These are phyloP conservation scores for Neostethus bicornis DNA, from an alignment of 2,797 vertebrate species.

Conservation along the genomic window DNA sequence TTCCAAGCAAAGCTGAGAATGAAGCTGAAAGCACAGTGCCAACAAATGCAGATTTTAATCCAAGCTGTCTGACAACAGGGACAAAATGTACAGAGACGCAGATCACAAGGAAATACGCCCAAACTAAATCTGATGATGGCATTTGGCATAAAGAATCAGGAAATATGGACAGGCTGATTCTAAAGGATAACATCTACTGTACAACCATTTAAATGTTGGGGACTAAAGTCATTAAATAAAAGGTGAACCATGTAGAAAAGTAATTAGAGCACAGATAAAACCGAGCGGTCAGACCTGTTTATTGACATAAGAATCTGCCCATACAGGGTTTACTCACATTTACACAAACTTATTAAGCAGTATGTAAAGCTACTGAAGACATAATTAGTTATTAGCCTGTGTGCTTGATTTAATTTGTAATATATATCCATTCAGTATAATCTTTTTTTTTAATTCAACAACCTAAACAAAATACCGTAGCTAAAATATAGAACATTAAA, in stretches of 20 bases:
- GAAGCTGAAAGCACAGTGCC: conserved; percentile 18
- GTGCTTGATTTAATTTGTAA: conserved; percentile 52
- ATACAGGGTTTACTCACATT: neutral
- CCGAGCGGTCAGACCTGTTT: neutral
- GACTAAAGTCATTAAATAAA: neutral
- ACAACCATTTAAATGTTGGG: neutral
- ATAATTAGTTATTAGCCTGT: conserved; percentile 42
- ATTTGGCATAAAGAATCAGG: neutral
- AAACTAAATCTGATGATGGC: neutral
- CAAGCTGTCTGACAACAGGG: neutral
- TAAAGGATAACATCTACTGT: neutral
- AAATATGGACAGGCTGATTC: neutral
- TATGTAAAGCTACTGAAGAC: conserved; percentile 40
- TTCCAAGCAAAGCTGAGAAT: conserved; percentile 5
- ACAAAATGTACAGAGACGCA: conserved; percentile 1
- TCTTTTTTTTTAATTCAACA: too few species aligned
- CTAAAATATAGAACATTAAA: too few species aligned
- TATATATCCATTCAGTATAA: neutral
- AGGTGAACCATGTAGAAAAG: neutral
- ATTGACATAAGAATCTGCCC: conserved; percentile 1
- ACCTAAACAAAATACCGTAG: too few species aligned
- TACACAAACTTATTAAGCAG: conserved; percentile 28
- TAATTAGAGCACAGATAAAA: conserved; percentile 8
- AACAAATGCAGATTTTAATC: conserved; percentile 7
- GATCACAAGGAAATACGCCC: too few species aligned